Evolutionary conservation across 2,797 vertebrate species (phyloP).

Genomic region (Apogon talboti): DNA sequence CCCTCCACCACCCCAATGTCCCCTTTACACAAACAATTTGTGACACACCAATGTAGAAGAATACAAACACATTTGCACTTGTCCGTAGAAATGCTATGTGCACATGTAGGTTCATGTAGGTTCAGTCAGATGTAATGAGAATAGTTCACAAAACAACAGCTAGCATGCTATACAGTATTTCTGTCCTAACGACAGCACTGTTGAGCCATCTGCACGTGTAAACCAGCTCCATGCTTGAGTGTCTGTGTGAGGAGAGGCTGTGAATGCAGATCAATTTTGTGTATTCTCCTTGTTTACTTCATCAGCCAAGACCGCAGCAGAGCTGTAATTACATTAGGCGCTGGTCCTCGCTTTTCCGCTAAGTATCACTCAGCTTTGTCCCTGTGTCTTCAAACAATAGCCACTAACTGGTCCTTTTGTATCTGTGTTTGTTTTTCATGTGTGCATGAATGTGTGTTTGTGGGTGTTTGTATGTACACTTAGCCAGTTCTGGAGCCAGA

Average conservation of each 20-base stretch:
- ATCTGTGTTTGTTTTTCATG: conserved; percentile 41
- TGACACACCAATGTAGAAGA: conserved; percentile 58
- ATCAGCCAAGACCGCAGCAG: conserved; percentile 46
- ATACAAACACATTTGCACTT: conserved; percentile 11
- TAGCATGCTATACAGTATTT: conserved; percentile 14
- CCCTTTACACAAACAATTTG: conserved; percentile 51
- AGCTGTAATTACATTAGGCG: conserved; percentile 56
- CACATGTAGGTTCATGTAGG: conserved; percentile 10
- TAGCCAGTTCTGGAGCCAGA: conserved; percentile 25
- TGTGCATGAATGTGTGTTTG: conserved; percentile 12
- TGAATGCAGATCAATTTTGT: conserved; percentile 42
- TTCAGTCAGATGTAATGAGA: not conserved
- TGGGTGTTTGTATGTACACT: conserved; percentile 25
- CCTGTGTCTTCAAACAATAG: conserved; percentile 44
- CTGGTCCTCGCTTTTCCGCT: conserved; percentile 27
- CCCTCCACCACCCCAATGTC: conserved; percentile 51
- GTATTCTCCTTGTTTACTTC: conserved; percentile 44
- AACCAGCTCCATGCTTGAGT: not conserved
- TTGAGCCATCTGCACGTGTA: conserved; percentile 23
- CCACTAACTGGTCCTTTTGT: conserved; percentile 52
- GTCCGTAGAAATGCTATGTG: conserved; percentile 8
- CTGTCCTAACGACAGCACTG: conserved; percentile 5
- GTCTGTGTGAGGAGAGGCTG: conserved; percentile 20
- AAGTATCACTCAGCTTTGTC: conserved; percentile 51
- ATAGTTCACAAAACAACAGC: conserved; percentile 16